Conservation (phyloP, 2,888 invertebrate species). For the Lasioglossum villosulum region DNA sequence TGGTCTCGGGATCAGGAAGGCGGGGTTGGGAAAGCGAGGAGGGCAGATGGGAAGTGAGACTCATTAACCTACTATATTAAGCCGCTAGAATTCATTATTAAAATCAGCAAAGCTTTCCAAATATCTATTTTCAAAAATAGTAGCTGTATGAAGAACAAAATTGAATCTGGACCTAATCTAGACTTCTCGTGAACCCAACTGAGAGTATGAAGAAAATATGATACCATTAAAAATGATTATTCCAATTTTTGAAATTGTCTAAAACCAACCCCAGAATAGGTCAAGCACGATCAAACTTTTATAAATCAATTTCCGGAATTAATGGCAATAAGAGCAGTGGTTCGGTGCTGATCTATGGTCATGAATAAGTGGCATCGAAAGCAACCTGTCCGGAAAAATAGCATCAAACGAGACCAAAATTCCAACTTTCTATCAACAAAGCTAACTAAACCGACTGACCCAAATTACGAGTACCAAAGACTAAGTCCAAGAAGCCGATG, state of each 20-base stretch:
- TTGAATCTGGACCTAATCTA: background rate
- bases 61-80: slow-evolving; percentile 55
- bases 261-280: too few relatives aligned
- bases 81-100: too few relatives aligned
- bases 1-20: slow-evolving; percentile 50
- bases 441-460: too few relatives aligned
- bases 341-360: too few relatives aligned
- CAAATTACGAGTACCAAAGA: too few relatives aligned
- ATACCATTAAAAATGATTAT: background rate
- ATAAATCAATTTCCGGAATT: background rate
- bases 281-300: background rate
- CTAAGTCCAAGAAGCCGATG: background rate
- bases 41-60: slow-evolving; percentile 70
- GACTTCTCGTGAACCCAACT: background rate
- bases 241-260: too few relatives aligned
- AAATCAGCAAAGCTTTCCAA: too few relatives aligned
- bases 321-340: background rate
- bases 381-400: background rate
- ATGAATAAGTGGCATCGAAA: background rate
- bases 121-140: too few relatives aligned
- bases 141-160: background rate
- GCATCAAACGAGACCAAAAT: background rate
- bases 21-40: slow-evolving; percentile 27
- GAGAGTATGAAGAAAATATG: background rate
- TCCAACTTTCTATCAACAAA: background rate